A percentile compares a stretch with the other conserved stretches of the same genome.
Conservation (phyloP, 2,888 invertebrate genomes). For the Ecliptopera silaceata region DNA sequence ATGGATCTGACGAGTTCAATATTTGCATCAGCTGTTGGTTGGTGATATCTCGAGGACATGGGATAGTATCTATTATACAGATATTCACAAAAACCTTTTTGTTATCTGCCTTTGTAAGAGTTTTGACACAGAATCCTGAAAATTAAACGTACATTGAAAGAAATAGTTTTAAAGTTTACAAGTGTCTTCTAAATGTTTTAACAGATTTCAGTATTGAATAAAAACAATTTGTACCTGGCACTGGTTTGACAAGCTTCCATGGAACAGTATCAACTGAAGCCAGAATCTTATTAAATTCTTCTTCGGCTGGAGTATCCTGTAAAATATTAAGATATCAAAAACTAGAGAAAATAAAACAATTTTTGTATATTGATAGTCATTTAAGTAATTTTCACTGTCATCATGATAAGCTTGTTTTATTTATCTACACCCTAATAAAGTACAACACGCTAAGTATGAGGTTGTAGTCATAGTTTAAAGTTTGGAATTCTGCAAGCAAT, state of each 20-base stretch:
- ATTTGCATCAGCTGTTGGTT: slow-evolving; percentile 87
- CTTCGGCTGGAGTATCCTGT: slow-evolving; percentile 82
- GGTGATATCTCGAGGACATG: slow-evolving; percentile 87
- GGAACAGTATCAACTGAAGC: slow-evolving; percentile 73
- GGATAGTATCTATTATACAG: slow-evolving; percentile 90
- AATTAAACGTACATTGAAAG: slow-evolving; percentile 21
- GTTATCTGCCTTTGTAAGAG: slow-evolving; percentile 84
- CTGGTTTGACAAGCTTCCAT: slow-evolving; percentile 86
- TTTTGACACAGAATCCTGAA: slow-evolving; percentile 91
- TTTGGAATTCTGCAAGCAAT: too few species aligned
- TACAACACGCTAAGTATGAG: too few species aligned
- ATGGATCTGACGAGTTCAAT: slow-evolving; percentile 86
- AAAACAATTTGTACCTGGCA: slow-evolving; percentile 74
- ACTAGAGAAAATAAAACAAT: too few species aligned
- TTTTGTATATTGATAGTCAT: too few species aligned
- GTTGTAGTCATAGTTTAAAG: too few species aligned
- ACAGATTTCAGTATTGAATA: background rate
- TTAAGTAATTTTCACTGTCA: too few species aligned
- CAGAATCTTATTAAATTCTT: slow-evolving; percentile 84
- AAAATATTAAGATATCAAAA: slow-evolving; percentile 1
- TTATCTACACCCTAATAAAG: too few species aligned
- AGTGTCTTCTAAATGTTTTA: too few species aligned
- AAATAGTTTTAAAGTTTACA: background rate
- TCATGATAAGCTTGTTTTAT: too few species aligned
- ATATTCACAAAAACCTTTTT: slow-evolving; percentile 94